Base-by-base conservation (phyloP, 1,140 invertebrate species). In the Nebria ingens region DNA sequence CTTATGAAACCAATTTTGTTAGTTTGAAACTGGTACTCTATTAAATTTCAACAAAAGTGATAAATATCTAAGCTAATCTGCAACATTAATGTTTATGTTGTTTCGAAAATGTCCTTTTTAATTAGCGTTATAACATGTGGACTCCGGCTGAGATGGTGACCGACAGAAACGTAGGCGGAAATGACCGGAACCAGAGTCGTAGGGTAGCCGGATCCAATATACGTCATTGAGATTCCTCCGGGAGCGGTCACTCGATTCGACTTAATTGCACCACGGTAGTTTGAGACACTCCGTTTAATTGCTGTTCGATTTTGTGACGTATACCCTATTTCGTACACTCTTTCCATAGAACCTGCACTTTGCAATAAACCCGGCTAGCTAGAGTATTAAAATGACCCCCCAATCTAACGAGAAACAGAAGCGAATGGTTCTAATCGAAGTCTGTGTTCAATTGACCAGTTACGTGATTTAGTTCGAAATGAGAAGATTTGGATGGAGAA, bases 221-320 rank as follows among this genome's bases (percentile, higher is more conserved):
- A 17, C 40, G 40, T 45, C 40, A 45, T 45, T 45, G 40, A 45
- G 40, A 45, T 45, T 45, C 40, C 40, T 45, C 15, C 40, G 40
- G 40, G 40, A 17, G 17, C 40, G 6, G 40, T 6, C 40, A 45
- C 40, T 17, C 9, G 15, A 17, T 17, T 45, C 9, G 40, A 45
- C 40, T 45, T 45, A 45, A 45, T 45, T 45, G 40, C 40, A 12
- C 15, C 9, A 9, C 40, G 6, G 40, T n/a, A n/a, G n/a, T 45
- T 45, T 45, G 40, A 45, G 40, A 45, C 40, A 45, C 40, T 11
- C 9, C 40, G 40, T 45, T 45, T 45, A 45, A 45, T 45, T 45
- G 40, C 40, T 45, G 17, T 45, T 45, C 40, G 40, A 45, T 45
- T 45, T 17, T 45, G 40, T 45, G 40, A 45, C 40, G 40, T 45